phyloP scores from a whole-genome alignment of 1,140 invertebrate species.

The Bradysia coprophila region DNA sequence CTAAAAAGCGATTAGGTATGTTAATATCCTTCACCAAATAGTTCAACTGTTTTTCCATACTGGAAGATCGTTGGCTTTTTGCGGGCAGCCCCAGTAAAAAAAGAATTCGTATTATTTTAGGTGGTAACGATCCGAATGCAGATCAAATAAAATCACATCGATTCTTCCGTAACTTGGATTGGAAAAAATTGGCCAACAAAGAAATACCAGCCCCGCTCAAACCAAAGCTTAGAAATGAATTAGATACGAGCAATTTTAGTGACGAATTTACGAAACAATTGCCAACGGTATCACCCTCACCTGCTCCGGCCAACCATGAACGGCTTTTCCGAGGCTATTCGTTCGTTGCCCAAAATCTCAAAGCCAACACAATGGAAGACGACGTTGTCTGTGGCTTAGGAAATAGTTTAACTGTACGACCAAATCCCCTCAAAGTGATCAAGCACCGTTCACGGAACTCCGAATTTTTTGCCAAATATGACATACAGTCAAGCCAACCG shows the following conservation, averaged over 20 bases:
- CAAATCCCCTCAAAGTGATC: background rate
- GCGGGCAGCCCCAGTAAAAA: background rate
- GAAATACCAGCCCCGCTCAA: conserved; percentile 63
- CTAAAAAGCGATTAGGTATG: conserved; percentile 49
- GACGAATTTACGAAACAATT: conserved; percentile 88
- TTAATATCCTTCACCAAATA: background rate
- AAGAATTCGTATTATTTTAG: background rate
- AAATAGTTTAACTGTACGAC: conserved; percentile 1
- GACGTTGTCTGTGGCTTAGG: conserved; percentile 1
- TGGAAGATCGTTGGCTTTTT: background rate
- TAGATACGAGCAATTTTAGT: conserved; percentile 91
- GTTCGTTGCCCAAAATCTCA: conserved; percentile 78
- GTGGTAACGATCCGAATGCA: conserved; percentile 51
- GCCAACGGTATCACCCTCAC: conserved; percentile 76
- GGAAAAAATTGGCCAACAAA: conserved; percentile 54
- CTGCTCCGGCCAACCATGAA: conserved; percentile 66
- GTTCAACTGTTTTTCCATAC: background rate
- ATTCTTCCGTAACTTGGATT: conserved; percentile 67
- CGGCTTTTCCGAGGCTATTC: conserved; percentile 87
- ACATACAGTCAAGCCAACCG: conserved; percentile 43
- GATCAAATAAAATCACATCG: conserved; percentile 69
- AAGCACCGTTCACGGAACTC: conserved; percentile 60
- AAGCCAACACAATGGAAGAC: too few relatives aligned
- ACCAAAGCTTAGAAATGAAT: conserved; percentile 57
- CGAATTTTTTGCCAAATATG: conserved; percentile 71